phyloP scores from a whole-genome alignment of 2,888 invertebrate genomes.

The Drosophila fungiperda region DNA sequence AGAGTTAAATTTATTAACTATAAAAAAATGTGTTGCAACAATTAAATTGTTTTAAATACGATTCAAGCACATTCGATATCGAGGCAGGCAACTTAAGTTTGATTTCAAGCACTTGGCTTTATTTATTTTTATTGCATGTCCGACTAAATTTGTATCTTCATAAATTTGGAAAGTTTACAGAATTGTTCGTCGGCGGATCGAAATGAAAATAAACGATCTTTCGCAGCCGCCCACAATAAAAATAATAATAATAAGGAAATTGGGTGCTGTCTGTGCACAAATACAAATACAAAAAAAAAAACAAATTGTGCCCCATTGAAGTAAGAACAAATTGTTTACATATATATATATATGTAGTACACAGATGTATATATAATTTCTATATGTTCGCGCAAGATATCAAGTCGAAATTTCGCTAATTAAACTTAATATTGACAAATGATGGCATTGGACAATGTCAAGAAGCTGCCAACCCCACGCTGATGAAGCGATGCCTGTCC shows the following conservation, averaged over 20 bases:
- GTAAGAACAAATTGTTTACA: constrained; percentile 36
- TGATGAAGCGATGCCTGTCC: not conserved
- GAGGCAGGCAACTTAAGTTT: not conserved
- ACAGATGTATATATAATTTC: constrained; percentile 8
- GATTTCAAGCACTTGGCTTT: constrained; percentile 1
- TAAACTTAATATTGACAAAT: constrained; percentile 81
- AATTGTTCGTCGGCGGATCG: constrained; percentile 30
- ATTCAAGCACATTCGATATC: not conserved
- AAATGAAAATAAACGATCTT: constrained; percentile 62
- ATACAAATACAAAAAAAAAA: constrained; percentile 63
- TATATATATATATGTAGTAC: constrained; percentile 12
- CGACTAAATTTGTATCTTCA: constrained; percentile 28
- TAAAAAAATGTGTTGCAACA: not conserved
- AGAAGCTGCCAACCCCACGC: constrained; percentile 32
- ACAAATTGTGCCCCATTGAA: constrained; percentile 67
- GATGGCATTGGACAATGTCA: constrained; percentile 76
- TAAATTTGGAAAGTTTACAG: constrained; percentile 48
- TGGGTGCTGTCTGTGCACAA: constrained; percentile 20
- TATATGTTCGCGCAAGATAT: constrained; percentile 6
- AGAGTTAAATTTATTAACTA: not conserved
- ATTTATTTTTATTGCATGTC: not conserved
- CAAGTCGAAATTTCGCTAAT: constrained; percentile 68
- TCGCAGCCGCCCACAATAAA: constrained; percentile 27
- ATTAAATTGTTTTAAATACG: not conserved
- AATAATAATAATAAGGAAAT: constrained; percentile 35